Conservation (phyloP, 1,140 invertebrate species). For the Yoshiicerus persimilis region DNA sequence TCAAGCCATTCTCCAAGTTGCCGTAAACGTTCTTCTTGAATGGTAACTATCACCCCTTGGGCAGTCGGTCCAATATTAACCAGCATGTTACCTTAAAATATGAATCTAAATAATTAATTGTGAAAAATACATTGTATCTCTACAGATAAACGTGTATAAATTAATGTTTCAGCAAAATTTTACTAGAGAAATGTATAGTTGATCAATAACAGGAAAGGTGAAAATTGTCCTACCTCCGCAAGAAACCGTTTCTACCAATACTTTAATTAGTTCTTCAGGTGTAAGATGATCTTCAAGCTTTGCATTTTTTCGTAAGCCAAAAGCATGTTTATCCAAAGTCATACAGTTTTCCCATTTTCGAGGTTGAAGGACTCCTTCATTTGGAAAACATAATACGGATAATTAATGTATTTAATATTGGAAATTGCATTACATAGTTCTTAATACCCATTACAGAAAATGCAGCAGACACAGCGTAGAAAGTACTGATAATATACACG, state of each 20-base stretch:
- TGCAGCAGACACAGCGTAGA: no score
- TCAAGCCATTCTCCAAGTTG: conserved; percentile 61
- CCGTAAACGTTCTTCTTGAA: conserved; percentile 63
- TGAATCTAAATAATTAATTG: background rate
- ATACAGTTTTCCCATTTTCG: conserved; percentile 89
- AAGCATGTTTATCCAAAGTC: conserved; percentile 83
- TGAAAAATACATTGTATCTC: no score
- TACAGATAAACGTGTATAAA: background rate
- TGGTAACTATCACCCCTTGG: conserved; percentile 60
- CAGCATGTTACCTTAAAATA: conserved; percentile 59
- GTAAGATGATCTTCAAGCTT: conserved; percentile 69
- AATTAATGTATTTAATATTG: background rate
- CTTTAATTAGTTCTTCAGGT: conserved; percentile 70
- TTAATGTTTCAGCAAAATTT: no score
- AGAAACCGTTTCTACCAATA: conserved; percentile 76
- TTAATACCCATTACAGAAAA: no score
- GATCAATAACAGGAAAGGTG: conserved; percentile 54
- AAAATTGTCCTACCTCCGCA: conserved; percentile 65
- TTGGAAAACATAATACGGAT: no score
- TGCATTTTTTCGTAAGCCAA: conserved; percentile 81
- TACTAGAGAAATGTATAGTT: conserved; percentile 60
- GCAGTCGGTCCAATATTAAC: conserved; percentile 62
- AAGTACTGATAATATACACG: no score
- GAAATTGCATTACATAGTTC: no score
- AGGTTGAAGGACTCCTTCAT: conserved; percentile 50